These are phyloP conservation scores for Achlya flavicornis DNA, from an alignment of 2,888 invertebrate species.

Conservation along the genomic window DNA sequence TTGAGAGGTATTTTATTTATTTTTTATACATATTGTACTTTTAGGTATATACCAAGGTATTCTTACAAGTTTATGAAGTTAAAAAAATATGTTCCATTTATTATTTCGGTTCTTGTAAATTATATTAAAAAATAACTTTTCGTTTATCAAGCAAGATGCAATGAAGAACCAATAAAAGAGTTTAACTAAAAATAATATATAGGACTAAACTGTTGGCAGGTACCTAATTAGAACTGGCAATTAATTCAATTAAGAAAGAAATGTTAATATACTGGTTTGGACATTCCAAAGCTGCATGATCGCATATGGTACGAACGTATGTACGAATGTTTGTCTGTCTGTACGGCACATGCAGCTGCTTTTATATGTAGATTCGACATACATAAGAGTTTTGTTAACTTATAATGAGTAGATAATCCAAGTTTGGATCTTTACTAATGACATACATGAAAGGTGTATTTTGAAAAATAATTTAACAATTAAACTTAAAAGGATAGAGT, in stretches of 20 bases:
- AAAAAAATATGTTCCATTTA: neutral
- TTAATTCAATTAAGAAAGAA: conserved; percentile 1
- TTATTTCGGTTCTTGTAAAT: too few relatives aligned
- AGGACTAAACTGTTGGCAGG: neutral
- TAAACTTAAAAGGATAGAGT: too few relatives aligned
- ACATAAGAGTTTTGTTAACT: neutral
- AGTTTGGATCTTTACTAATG: neutral
- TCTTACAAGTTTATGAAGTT: neutral
- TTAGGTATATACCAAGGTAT: too few relatives aligned
- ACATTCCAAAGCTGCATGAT: conserved; percentile 6
- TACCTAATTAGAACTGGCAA: neutral
- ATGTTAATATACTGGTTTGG: neutral
- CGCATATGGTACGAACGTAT: neutral
- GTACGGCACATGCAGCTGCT: neutral
- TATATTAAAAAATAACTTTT: too few relatives aligned
- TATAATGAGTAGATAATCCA: neutral
- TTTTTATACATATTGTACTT: too few relatives aligned
- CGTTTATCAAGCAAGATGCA: too few relatives aligned
- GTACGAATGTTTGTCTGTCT: neutral
- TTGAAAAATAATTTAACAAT: too few relatives aligned
- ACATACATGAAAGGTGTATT: too few relatives aligned
- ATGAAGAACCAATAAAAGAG: too few relatives aligned
- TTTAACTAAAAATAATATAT: too few relatives aligned
- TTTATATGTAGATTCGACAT: neutral
- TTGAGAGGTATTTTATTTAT: too few relatives aligned